Evolutionary conservation across 2,113 vertebrate genomes (phyloP).

Genomic region (Ciconia boyciana): DNA sequence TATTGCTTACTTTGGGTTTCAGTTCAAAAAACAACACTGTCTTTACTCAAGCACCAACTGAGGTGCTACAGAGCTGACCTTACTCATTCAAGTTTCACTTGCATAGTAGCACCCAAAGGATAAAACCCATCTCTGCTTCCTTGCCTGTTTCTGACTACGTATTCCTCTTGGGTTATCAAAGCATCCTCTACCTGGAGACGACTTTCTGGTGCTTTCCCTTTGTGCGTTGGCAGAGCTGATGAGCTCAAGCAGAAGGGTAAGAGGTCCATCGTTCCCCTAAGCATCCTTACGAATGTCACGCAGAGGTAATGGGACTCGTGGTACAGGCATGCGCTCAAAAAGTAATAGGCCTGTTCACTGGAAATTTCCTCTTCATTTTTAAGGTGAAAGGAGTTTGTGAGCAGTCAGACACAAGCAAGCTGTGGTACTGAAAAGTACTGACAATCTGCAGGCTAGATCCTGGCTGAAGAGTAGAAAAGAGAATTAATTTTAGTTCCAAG

Average conservation of each 20-base stretch:
- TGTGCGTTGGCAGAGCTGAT: neutral
- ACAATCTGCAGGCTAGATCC: neutral
- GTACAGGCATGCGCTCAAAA: neutral
- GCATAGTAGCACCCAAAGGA: neutral
- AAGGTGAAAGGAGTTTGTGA: neutral
- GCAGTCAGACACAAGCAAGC: neutral
- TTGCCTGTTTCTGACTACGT: neutral
- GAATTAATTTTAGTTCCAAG: neutral
- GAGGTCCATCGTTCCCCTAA: neutral
- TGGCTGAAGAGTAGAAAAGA: neutral
- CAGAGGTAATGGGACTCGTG: neutral
- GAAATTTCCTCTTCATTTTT: neutral
- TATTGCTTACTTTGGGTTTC: neutral
- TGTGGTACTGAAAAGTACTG: neutral
- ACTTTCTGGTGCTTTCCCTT: neutral
- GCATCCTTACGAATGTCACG: neutral
- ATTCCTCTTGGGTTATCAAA: neutral
- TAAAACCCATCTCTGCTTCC: neutral
- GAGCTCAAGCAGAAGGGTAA: neutral
- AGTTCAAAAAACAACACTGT: neutral
- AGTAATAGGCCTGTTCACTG: neutral
- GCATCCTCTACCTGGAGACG: neutral
- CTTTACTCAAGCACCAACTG: neutral
- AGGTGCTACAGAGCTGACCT: neutral
- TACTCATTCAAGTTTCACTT: neutral